Base-by-base conservation (phyloP, 2,888 invertebrate genomes). In the Dendrolimus pini region DNA sequence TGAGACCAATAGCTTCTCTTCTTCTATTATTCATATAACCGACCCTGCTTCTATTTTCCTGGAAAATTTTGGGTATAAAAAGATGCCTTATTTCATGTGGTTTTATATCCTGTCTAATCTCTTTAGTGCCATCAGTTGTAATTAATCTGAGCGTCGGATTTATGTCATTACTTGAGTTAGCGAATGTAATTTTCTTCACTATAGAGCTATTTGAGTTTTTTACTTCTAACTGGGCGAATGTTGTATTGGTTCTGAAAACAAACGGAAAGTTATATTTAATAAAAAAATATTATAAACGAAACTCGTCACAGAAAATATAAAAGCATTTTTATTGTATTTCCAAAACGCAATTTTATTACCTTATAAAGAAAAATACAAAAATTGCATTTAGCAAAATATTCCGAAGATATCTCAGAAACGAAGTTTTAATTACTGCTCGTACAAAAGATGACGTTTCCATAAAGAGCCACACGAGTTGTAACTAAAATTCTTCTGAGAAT, bases 141-240 rank as follows among this genome's bases (percentile, higher is more conserved):
- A 85, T 68, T 7, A 89, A 67, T 67, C 75, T 86, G 12, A 89
- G 71, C 14, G 82, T 78, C 1, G 82, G 78, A 7, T 78, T 65
- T 9, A 81, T 74, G 63, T 85, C 87, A 66, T 80, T 83, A 63
- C 79, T 88, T n/a, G 83, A 72, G 64, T 86, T 89, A 14, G 89
- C 83, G 61, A 84, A 84, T 30, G 83, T 86, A 64, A 91, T 71
- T 58, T 77, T 85, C 74, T 83, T 89, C 56, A 91, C 78, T 68
- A 82, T 65, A 60, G 88, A 82, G 70, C 75, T 83, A 65, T 87
- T 90, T 58, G 78, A 65, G 58, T 89, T 85, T 68, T 82, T 76
- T 58, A 91, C 76, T 76, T 89, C 91, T 68, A 91, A 75, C 70
- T 89, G 89, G 61, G 88, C 89, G 60, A 83, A 88, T 57, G 90